Percentiles rank a stretch among this genome's conserved stretches.
phyloP scores from a whole-genome alignment of 2,888 invertebrate genomes.

The Dugesia japonica region DNA sequence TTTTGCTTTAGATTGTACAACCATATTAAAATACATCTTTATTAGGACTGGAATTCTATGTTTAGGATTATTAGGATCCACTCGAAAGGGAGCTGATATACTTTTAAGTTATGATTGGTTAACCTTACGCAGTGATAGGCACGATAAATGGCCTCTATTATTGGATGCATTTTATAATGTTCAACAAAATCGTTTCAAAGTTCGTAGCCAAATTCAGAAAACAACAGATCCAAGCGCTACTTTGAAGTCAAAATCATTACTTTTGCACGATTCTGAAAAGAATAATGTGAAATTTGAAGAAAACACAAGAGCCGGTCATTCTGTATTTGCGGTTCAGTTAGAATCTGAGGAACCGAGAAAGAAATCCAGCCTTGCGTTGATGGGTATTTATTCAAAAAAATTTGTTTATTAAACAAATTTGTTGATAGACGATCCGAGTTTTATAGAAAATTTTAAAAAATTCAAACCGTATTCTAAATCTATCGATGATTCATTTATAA shows the following conservation, averaged over 20 bases:
- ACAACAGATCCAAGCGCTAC: not conserved
- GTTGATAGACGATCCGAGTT: not conserved
- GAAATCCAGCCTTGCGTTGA: not conserved
- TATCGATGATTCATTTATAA: not conserved
- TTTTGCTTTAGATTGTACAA: not conserved
- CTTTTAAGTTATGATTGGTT: constrained; percentile 3
- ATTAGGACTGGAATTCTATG: constrained; percentile 13
- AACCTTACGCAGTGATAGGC: constrained; percentile 17
- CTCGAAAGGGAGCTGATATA: constrained; percentile 17
- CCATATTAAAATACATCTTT: not conserved
- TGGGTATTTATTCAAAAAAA: not conserved
- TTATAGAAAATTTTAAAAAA: not conserved
- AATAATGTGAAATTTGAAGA: not conserved
- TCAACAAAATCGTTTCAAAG: not conserved
- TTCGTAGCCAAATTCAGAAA: not conserved
- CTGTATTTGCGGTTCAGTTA: not conserved
- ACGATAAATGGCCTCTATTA: constrained; percentile 22
- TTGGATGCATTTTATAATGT: constrained; percentile 20
- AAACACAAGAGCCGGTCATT: not conserved
- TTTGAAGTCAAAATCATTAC: not conserved
- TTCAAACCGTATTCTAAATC: not conserved
- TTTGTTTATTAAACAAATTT: not conserved
- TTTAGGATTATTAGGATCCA: constrained; percentile 14
- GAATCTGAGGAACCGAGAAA: not conserved
- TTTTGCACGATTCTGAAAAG: not conserved